These are phyloP conservation scores for Grammomys surdaster DNA, from an alignment of 2,113 vertebrate genomes.

Conservation along the genomic window DNA sequence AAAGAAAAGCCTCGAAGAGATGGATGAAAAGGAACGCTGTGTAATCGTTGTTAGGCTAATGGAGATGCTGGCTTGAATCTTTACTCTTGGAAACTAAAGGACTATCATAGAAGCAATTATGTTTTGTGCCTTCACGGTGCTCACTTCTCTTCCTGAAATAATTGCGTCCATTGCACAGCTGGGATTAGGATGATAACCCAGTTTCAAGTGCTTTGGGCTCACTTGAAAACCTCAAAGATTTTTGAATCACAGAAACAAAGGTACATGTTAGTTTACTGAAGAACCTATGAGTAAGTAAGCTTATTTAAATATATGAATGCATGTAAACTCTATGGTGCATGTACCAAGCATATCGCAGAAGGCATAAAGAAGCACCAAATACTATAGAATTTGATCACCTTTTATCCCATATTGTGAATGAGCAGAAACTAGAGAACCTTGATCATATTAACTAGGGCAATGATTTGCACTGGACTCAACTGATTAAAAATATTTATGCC, in stretches of 20 bases:
- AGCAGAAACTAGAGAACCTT: neutral
- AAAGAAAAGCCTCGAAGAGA: constrained; percentile 67
- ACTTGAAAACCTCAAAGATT: neutral
- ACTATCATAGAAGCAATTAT: constrained; percentile 66
- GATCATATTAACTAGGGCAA: neutral
- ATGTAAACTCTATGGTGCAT: neutral
- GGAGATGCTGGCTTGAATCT: constrained; percentile 57
- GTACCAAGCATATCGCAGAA: neutral
- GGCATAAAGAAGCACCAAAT: neutral
- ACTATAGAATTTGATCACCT: neutral
- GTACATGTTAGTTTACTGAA: neutral
- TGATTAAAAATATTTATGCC: neutral
- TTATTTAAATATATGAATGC: neutral
- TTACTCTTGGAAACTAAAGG: constrained; percentile 69
- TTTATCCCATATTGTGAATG: neutral
- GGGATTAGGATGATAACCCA: constrained; percentile 1
- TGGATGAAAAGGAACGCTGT: constrained; percentile 57
- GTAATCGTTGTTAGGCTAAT: constrained; percentile 63
- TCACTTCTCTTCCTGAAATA: constrained; percentile 55
- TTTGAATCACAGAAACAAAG: constrained; percentile 6
- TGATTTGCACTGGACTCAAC: neutral
- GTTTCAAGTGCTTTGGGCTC: neutral
- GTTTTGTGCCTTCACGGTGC: constrained; percentile 43
- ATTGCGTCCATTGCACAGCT: constrained; percentile 42
- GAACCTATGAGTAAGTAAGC: neutral